These are phyloP conservation scores for Brachionus manjavacas DNA, from an alignment of 1,140 invertebrate species.

Conservation along the genomic window DNA sequence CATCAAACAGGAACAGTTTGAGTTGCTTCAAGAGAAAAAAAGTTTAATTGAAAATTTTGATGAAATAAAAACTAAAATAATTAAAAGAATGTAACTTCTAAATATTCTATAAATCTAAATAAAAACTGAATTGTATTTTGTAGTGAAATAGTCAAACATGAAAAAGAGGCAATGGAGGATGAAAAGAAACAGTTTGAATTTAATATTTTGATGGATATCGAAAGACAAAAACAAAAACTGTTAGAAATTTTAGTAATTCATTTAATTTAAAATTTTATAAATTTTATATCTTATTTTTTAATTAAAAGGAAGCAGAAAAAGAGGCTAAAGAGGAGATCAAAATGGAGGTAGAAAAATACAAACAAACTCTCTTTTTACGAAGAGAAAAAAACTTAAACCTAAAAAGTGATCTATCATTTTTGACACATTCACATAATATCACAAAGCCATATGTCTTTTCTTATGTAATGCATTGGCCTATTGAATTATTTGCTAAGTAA, in stretches of 20 bases:
- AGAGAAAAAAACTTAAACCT: slow-evolving; percentile 2
- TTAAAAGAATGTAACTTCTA: not conserved
- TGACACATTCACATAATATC: not conserved
- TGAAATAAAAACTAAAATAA: slow-evolving; percentile 7
- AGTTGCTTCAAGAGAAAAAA: slow-evolving; percentile 19
- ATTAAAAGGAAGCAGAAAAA: not conserved
- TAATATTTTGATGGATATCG: not conserved
- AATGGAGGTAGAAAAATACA: slow-evolving; percentile 1
- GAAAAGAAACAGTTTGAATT: slow-evolving; percentile 4
- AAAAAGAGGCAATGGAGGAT: not conserved
- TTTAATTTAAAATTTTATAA: not conserved
- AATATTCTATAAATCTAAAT: not conserved
- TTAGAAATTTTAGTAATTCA: not conserved
- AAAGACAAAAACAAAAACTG: slow-evolving; percentile 23
- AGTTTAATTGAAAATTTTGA: slow-evolving; percentile 33
- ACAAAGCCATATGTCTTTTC: slow-evolving; percentile 19
- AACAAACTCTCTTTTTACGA: not conserved
- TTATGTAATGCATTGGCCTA: slow-evolving; percentile 26
- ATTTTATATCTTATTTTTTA: not conserved
- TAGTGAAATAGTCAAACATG: slow-evolving; percentile 11
- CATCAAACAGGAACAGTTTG: slow-evolving; percentile 28
- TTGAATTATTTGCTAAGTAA: slow-evolving; percentile 23
- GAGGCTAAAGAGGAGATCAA: slow-evolving; percentile 6
- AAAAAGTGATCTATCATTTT: not conserved
- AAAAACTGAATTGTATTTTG: not conserved